phyloP scores from a whole-genome alignment of 2,888 invertebrate genomes.

The Rhagonycha lutea region DNA sequence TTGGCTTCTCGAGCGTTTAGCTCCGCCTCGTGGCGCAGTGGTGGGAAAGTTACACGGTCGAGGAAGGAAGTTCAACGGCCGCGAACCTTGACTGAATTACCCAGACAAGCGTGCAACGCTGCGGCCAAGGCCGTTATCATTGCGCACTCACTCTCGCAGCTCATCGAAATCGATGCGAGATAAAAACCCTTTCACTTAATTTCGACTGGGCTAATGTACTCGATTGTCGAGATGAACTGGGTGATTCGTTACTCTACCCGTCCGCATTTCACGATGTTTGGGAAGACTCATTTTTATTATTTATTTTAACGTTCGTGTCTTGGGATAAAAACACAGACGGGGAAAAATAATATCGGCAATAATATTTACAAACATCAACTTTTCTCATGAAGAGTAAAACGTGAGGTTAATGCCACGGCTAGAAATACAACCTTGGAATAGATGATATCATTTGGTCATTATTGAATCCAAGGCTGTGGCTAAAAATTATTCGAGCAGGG shows the following conservation, averaged over 20 bases:
- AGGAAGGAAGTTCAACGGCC: slow-evolving; percentile 74
- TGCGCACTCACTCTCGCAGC: slow-evolving; percentile 43
- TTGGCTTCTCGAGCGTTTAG: slow-evolving; percentile 53
- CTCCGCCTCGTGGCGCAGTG: slow-evolving; percentile 41
- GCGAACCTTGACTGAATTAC: slow-evolving; percentile 87
- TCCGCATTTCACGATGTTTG: neutral
- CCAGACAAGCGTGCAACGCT: slow-evolving; percentile 62
- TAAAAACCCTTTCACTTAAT: slow-evolving; percentile 49
- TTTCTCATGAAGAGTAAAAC: slow-evolving; percentile 9
- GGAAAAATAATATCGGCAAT: neutral
- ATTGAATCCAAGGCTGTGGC: slow-evolving; percentile 30
- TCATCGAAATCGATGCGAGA: slow-evolving; percentile 44
- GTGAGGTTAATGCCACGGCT: slow-evolving; percentile 32
- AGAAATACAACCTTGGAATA: slow-evolving; percentile 32
- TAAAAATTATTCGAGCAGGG: slow-evolving; percentile 31
- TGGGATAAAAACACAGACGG: neutral
- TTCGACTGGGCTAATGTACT: slow-evolving; percentile 13
- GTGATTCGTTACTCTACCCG: neutral
- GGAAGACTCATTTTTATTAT: neutral
- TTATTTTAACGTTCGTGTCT: neutral
- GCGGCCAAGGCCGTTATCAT: slow-evolving; percentile 46
- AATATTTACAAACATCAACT: slow-evolving; percentile 5
- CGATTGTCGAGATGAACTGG: slow-evolving; percentile 3
- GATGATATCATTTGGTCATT: slow-evolving; percentile 28
- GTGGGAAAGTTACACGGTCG: slow-evolving; percentile 28